These are phyloP conservation scores for Cacoxenus indagator DNA, from an alignment of 2,888 invertebrate genomes.

Conservation along the genomic window DNA sequence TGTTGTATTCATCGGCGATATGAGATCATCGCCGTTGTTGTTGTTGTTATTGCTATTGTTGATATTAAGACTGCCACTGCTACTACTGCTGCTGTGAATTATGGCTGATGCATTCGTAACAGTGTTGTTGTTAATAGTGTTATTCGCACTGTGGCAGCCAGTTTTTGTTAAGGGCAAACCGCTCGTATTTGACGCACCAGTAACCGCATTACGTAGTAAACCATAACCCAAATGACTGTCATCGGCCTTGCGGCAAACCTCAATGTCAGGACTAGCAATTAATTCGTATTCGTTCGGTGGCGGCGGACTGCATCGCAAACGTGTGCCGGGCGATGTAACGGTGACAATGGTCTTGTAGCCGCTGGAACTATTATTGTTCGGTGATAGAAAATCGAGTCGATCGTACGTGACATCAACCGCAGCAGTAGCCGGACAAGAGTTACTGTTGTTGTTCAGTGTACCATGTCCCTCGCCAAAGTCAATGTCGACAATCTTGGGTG, in stretches of 20 bases:
- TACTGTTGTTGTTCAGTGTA: neutral
- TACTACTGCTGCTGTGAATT: slow-evolving; percentile 22
- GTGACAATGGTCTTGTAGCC: slow-evolving; percentile 81
- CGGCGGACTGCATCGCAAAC: slow-evolving; percentile 55
- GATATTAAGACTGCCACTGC: slow-evolving; percentile 17
- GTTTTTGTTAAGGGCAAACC: slow-evolving; percentile 1
- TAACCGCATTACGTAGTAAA: slow-evolving; percentile 77
- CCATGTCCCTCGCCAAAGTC: slow-evolving; percentile 60
- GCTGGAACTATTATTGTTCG: slow-evolving; percentile 79
- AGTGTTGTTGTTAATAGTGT: neutral
- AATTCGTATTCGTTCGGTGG: slow-evolving; percentile 84
- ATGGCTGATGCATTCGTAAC: neutral
- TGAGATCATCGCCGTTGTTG: slow-evolving; percentile 75
- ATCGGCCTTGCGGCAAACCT: slow-evolving; percentile 81
- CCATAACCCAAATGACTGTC: slow-evolving; percentile 87
- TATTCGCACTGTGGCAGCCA: neutral
- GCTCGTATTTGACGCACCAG: too few relatives aligned
- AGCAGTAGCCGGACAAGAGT: slow-evolving; percentile 21
- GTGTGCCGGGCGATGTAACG: slow-evolving; percentile 72
- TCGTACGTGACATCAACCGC: slow-evolving; percentile 78
- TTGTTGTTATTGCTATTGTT: neutral
- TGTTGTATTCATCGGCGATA: neutral
- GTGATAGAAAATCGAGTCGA: slow-evolving; percentile 84
- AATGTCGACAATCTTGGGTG: slow-evolving; percentile 63
- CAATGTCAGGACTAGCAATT: slow-evolving; percentile 77